Conservation (phyloP, 2,113 vertebrate species). For the Saccopteryx leptura region DNA sequence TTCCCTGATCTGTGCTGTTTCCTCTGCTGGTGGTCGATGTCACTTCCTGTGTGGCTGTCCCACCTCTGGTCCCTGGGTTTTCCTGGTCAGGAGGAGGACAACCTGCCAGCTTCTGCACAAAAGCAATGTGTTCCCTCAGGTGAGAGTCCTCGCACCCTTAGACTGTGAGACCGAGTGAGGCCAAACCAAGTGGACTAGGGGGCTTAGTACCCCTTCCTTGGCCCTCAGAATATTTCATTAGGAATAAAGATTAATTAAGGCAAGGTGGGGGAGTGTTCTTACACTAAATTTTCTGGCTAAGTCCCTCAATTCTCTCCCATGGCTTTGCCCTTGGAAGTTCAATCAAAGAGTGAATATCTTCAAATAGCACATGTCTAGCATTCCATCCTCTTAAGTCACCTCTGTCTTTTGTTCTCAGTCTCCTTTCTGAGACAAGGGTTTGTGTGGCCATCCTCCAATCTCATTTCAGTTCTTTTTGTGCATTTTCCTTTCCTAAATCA, state of each 20-base stretch:
- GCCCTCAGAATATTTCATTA: not conserved
- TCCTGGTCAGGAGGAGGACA: not conserved
- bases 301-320: not conserved
- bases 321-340: not conserved
- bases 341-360: accelerated
- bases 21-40: not conserved
- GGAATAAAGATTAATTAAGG: not conserved
- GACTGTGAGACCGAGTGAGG: not conserved
- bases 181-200: not conserved
- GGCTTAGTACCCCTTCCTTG: not conserved
- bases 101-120: not conserved
- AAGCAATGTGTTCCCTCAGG: not conserved
- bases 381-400: not conserved
- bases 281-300: not conserved
- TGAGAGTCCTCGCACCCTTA: not conserved
- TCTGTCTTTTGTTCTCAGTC: not conserved
- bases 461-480: not conserved
- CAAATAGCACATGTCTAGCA: accelerated
- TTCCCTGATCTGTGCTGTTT: not conserved
- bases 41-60: not conserved
- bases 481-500: not conserved
- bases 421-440: not conserved
- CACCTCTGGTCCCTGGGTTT: not conserved
- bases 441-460: accelerated
- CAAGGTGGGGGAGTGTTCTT: not conserved